These are phyloP conservation scores for Vidua macroura DNA, from an alignment of 2,113 vertebrate genomes.

Conservation along the genomic window DNA sequence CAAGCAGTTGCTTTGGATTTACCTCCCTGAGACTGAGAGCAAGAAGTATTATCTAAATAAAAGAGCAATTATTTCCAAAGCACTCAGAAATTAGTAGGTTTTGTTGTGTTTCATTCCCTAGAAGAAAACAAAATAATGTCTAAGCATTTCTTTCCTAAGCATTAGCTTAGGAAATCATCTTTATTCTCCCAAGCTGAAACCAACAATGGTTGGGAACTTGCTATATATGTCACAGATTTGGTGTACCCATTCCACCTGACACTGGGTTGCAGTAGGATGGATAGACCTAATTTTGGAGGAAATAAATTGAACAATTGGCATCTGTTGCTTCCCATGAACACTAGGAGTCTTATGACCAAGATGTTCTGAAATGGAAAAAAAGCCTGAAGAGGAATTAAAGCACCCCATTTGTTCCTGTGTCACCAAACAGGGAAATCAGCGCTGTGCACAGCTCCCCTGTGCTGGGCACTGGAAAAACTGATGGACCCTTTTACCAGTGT, in stretches of 20 bases:
- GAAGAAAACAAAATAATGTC: not conserved
- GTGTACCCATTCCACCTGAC: not conserved
- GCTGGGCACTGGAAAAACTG: not conserved
- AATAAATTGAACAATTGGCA: not conserved
- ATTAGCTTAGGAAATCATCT: not conserved
- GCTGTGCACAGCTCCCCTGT: not conserved
- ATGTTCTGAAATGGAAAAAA: not conserved
- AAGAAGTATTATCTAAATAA: constrained; percentile 5
- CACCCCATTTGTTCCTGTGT: not conserved
- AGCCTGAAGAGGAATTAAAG: not conserved
- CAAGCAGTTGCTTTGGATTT: constrained; percentile 27
- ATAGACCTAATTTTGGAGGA: not conserved
- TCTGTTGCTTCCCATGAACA: not conserved
- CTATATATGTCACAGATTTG: not conserved
- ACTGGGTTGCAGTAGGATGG: not conserved
- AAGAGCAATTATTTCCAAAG: not conserved
- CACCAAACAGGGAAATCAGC: not conserved
- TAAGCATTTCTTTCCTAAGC: not conserved
- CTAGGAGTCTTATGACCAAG: not conserved
- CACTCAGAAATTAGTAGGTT: not conserved
- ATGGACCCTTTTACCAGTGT: not conserved
- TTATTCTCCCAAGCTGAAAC: not conserved
- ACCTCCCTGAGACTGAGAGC: not conserved
- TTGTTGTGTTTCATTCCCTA: not conserved
- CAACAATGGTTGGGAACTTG: not conserved